Conservation (phyloP, 2,888 invertebrate species). For the Eupithecia vulgata region DNA sequence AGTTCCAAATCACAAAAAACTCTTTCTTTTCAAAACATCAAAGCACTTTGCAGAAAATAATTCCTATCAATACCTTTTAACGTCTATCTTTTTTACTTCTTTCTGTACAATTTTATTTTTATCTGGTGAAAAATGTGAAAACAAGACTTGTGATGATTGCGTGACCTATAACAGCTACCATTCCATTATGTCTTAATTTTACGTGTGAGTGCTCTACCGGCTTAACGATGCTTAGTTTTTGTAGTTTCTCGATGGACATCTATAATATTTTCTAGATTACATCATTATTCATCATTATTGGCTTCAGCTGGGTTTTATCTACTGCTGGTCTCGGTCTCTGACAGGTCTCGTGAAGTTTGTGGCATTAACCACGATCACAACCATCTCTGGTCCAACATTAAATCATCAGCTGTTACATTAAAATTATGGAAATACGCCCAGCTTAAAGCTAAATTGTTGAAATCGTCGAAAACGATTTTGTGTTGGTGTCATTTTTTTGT, state of each 20-base stretch:
- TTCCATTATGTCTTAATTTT: slow-evolving; percentile 65
- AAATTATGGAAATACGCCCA: background rate
- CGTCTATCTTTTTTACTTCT: background rate
- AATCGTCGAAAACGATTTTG: background rate
- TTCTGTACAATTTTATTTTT: background rate
- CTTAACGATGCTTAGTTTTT: slow-evolving; percentile 17
- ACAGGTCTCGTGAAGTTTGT: too few species aligned
- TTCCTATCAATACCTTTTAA: background rate
- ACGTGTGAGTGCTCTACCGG: slow-evolving; percentile 52
- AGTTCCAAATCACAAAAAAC: background rate
- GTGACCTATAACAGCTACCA: slow-evolving; percentile 58
- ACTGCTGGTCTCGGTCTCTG: background rate
- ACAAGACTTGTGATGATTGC: slow-evolving; percentile 8
- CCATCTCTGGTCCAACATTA: background rate
- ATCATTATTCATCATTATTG: background rate
- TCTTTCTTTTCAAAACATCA: background rate
- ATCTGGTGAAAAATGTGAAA: slow-evolving; percentile 2
- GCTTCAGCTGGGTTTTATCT: background rate
- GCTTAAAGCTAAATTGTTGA: background rate
- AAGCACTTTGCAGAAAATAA: background rate
- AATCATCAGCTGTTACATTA: background rate
- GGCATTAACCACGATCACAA: background rate
- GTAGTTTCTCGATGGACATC: background rate
- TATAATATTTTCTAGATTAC: background rate
- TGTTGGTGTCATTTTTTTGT: background rate